Base-by-base conservation (phyloP, 2,888 invertebrate genomes). In the Callyntrura guangdongensis region DNA sequence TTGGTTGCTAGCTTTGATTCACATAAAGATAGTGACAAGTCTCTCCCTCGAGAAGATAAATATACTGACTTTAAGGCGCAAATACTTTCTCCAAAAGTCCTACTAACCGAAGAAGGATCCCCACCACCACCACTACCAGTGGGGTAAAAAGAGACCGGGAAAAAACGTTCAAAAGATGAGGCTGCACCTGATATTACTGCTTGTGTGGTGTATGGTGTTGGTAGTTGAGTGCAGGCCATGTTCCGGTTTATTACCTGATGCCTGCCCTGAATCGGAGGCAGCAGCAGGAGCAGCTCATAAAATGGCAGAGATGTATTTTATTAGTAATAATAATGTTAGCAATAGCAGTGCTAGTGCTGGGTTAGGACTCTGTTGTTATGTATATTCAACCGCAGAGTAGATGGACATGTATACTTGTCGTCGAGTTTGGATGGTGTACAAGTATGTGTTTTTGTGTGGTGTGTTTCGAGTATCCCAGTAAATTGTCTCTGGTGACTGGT, bases 401-500 rank as follows among this genome's bases (percentile, higher is more conserved):
- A 36, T 2, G 36, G 36, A 6, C 6, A 36, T 36, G 36, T 36
- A 36, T 36, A 36, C 6, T n/a, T 20, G 20, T 20, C n/a, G 45
- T 20, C n/a, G 45, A n/a, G n/a, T 17, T 72, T 72, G 45, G n/a
- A 1, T 72, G 2, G 12, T 53, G n/a, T 9, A n/a, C 22, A 2
- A 25, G 27, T 72, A 45, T 45, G 45, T 45, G 17, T 36, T 36
- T 36, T 6, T 36, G 36, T 36, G 36, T 6, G 36, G 36, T 6
- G 36, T 36, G 36, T 36, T 36, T n/a, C 17, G 3, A 25, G 45
- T 45, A 8, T 22, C 69, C 22, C 67, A 69, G 56, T 72, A 85
- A 85, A 85, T 85, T 85, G 56, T 85, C 84, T 69, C 72, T 72
- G 36, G 84, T 84, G 84, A 84, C 84, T 72, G 36, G 84, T 84